Percentiles rank a stretch among this genome's conserved stretches.
These are phyloP conservation scores for Melanotaenia maccullochi DNA, from an alignment of 2,797 vertebrate genomes.

Conservation along the genomic window DNA sequence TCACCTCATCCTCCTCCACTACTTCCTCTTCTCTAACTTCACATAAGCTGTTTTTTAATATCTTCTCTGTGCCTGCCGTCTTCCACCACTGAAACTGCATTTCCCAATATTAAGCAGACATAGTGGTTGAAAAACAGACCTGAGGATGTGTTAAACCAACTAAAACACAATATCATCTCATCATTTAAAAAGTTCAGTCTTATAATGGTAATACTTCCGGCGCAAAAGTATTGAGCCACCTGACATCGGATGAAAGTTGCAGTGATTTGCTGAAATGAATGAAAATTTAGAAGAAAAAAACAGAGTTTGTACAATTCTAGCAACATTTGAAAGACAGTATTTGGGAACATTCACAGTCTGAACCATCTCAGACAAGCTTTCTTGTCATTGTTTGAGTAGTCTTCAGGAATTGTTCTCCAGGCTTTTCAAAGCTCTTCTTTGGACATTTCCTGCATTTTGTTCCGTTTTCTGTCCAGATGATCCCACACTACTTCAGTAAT, in stretches of 20 bases:
- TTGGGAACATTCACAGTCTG: too few relatives aligned
- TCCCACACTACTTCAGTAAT: not conserved
- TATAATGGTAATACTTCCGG: too few relatives aligned
- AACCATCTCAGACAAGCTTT: not conserved
- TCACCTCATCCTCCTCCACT: constrained; percentile 41
- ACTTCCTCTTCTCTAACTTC: constrained; percentile 22
- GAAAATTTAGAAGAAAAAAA: not conserved
- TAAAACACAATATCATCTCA: not conserved
- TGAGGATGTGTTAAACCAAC: not conserved
- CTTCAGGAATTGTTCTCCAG: too few relatives aligned
- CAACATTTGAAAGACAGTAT: too few relatives aligned
- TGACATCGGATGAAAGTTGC: too few relatives aligned
- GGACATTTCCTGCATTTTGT: not conserved
- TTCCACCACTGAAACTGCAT: constrained; percentile 8
- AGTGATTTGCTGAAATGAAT: too few relatives aligned
- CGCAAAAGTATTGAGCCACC: too few relatives aligned
- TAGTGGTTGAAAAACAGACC: not conserved
- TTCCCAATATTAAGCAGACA: constrained; percentile 14
- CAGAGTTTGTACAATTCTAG: not conserved
- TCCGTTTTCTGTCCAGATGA: not conserved
- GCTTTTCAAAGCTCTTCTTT: not conserved
- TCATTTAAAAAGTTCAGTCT: not conserved
- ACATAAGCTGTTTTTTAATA: constrained; percentile 31
- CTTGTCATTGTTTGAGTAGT: not conserved
- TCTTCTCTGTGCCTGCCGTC: constrained; percentile 11